Evolutionary conservation across 1,140 invertebrate species (phyloP).

Genomic region (Pachyrhynchus sulphureomaculatus): DNA sequence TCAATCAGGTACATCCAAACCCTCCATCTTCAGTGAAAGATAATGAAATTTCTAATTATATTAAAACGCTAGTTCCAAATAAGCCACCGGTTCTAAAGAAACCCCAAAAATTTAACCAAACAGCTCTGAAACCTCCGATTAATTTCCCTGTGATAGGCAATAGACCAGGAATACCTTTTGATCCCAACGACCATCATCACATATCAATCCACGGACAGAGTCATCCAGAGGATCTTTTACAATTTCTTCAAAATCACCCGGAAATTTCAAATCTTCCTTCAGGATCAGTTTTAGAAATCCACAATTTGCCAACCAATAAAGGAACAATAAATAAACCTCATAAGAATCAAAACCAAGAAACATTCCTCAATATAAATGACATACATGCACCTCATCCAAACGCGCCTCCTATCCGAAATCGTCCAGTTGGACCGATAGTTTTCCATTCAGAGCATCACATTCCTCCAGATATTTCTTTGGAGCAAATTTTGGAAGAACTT

Average conservation of each 20-base stretch:
- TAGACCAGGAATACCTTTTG: neutral
- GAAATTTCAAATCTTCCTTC: slow-evolving; percentile 47
- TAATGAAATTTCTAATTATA: slow-evolving; percentile 17
- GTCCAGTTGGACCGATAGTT: neutral
- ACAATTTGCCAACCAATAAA: slow-evolving; percentile 31
- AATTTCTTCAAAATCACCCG: slow-evolving; percentile 49
- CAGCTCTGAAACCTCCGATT: neutral
- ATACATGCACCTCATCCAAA: slow-evolving; percentile 2
- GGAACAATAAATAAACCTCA: neutral
- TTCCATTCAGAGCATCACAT: slow-evolving; percentile 12
- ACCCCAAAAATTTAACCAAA: neutral
- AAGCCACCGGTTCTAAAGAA: neutral
- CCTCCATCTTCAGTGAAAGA: neutral
- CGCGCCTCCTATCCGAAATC: slow-evolving; percentile 8
- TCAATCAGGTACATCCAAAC: neutral
- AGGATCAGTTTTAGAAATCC: slow-evolving; percentile 49
- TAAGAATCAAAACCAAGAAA: neutral
- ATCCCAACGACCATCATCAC: slow-evolving; percentile 6
- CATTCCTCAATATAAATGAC: slow-evolving; percentile 7
- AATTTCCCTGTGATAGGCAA: neutral
- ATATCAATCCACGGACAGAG: slow-evolving; percentile 37
- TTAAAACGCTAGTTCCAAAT: neutral
- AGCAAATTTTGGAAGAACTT: slow-evolving; percentile 47
- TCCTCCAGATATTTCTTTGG: slow-evolving; percentile 39
- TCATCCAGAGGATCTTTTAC: slow-evolving; percentile 45